Evolutionary conservation across 2,113 vertebrate species (phyloP).

Genomic region (Archilochus colubris): DNA sequence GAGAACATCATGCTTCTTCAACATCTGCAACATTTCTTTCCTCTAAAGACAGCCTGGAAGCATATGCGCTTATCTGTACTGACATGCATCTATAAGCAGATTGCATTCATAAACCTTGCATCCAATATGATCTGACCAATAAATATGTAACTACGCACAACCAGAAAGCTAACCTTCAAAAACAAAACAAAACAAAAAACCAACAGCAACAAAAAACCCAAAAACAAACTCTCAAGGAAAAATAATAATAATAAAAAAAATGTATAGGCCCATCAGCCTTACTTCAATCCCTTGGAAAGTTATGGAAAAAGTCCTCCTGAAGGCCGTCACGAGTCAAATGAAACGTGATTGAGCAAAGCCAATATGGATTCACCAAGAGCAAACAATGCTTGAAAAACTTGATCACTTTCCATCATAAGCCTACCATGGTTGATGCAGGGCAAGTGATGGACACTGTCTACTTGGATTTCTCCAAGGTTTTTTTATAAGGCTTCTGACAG

Average conservation of each 20-base stretch:
- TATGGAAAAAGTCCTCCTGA: background rate
- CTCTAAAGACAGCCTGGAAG: background rate
- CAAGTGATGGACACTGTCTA: background rate
- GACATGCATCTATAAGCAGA: background rate
- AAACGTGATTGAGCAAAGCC: background rate
- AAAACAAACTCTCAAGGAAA: no score
- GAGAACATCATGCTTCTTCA: background rate
- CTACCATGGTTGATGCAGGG: no score
- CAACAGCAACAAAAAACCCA: no score
- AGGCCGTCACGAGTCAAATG: background rate
- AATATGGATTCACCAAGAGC: background rate
- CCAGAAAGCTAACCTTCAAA: background rate
- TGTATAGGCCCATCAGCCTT: background rate
- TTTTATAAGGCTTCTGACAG: background rate
- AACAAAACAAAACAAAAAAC: background rate
- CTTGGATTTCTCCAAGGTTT: background rate
- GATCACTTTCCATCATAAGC: no score
- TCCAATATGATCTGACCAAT: background rate
- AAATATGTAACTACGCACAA: background rate
- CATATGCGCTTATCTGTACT: background rate
- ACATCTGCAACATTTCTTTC: background rate
- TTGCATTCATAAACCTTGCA: background rate
- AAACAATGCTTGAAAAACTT: background rate
- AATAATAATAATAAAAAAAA: no score
- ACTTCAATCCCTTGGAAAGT: background rate